Conservation (phyloP, 37 sponge, comb jelly and placozoan genomes). For the Axinella damicornis region DNA sequence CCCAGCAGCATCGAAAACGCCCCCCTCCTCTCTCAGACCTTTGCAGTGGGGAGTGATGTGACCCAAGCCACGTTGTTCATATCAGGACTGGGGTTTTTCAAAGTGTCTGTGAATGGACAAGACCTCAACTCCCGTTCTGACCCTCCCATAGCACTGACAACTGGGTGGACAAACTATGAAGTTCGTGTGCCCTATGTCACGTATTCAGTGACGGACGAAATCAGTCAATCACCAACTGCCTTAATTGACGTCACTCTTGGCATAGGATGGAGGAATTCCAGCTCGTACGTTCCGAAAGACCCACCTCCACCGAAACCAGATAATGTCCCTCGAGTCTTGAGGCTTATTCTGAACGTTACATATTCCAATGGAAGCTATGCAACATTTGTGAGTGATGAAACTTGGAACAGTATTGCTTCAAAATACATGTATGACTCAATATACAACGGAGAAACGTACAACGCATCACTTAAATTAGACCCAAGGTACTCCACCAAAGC, state of each 20-base stretch:
- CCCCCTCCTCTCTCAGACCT: conserved; percentile 19
- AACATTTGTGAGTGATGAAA: conserved; percentile 28
- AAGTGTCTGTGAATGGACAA: conserved; percentile 45
- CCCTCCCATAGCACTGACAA: conserved; percentile 42
- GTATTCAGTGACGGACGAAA: conserved; percentile 23
- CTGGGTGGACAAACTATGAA: conserved; percentile 82
- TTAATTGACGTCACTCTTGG: conserved; percentile 51
- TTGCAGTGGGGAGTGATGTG: neutral
- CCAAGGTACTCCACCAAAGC: conserved; percentile 3
- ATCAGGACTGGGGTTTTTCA: conserved; percentile 64
- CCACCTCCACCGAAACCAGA: conserved; percentile 16
- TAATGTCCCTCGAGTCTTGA: conserved; percentile 20
- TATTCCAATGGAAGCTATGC: neutral
- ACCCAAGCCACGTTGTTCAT: conserved; percentile 36
- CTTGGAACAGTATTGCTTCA: conserved; percentile 34
- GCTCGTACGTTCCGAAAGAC: conserved; percentile 26
- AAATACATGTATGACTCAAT: conserved; percentile 37
- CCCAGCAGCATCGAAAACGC: conserved; percentile 6
- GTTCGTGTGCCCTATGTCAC: conserved; percentile 28
- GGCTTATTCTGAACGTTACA: conserved; percentile 23
- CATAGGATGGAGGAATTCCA: conserved; percentile 50
- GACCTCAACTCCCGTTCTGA: conserved; percentile 30
- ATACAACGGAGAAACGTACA: conserved; percentile 65
- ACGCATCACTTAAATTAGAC: conserved; percentile 3
- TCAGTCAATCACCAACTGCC: too few species aligned